These are phyloP conservation scores for Parnassius glacialis DNA, from an alignment of 2,888 invertebrate genomes.

Conservation along the genomic window DNA sequence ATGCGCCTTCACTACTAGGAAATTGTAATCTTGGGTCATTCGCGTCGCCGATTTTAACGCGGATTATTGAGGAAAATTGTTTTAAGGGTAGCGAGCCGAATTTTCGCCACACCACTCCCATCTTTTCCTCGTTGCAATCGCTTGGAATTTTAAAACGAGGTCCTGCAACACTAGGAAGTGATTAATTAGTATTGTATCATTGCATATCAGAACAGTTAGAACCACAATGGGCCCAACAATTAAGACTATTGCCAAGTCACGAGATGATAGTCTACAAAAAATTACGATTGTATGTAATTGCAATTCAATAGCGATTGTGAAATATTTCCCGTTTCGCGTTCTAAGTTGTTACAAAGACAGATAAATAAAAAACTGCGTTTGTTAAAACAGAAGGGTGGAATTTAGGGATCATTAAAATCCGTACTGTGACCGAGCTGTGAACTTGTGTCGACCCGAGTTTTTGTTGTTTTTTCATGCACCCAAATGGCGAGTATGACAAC, in stretches of 20 bases:
- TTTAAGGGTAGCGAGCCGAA: constrained; percentile 9
- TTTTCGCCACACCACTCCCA: constrained; percentile 19
- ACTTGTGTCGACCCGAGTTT: constrained; percentile 54
- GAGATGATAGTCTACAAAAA: constrained; percentile 41
- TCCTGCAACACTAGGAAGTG: constrained; percentile 40
- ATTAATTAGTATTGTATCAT: constrained; percentile 59
- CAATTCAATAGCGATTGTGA: constrained; percentile 44
- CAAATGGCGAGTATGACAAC: constrained; percentile 51
- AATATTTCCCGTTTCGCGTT: constrained; percentile 42
- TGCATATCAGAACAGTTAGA: constrained; percentile 52
- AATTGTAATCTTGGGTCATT: constrained; percentile 63
- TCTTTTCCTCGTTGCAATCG: neutral
- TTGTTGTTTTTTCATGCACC: constrained; percentile 65
- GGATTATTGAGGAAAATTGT: constrained; percentile 34
- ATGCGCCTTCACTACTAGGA: constrained; percentile 56
- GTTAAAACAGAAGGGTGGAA: constrained; percentile 59
- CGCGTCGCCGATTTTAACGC: constrained; percentile 46
- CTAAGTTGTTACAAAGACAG: neutral
- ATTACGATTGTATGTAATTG: constrained; percentile 32
- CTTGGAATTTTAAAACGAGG: constrained; percentile 32
- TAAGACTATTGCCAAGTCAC: constrained; percentile 53
- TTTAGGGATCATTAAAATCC: constrained; percentile 67
- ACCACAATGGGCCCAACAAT: constrained; percentile 57
- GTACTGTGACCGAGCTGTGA: constrained; percentile 55
- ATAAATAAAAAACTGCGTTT: constrained; percentile 10